Percentiles rank a stretch among this genome's conserved stretches.
These are phyloP conservation scores for Mandrillus leucophaeus DNA, from an alignment of 2,113 vertebrate genomes.

Conservation along the genomic window DNA sequence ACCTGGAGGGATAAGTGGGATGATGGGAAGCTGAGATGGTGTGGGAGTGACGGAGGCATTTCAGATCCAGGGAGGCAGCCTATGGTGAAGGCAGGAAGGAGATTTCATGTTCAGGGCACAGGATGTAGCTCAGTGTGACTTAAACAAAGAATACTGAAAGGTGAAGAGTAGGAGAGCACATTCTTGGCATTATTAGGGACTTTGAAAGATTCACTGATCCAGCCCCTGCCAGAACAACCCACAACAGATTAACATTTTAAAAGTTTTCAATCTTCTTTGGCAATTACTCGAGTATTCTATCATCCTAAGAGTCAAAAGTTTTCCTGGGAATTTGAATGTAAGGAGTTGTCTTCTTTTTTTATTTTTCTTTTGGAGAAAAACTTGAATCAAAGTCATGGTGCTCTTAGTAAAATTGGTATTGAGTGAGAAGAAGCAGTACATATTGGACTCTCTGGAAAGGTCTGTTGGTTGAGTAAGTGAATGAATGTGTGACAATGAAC, in stretches of 20 bases:
- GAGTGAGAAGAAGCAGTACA: not conserved
- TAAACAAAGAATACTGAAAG: not conserved
- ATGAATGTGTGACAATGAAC: not conserved
- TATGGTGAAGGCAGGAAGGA: not conserved
- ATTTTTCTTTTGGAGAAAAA: not conserved
- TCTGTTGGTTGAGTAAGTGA: not conserved
- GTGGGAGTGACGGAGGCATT: not conserved
- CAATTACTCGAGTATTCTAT: not conserved
- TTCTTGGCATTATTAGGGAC: not conserved
- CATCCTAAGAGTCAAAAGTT: not conserved
- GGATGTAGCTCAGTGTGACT: not conserved
- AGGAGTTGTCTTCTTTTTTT: not conserved
- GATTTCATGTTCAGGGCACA: not conserved
- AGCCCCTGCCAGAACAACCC: not conserved
- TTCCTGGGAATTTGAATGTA: conserved; percentile 6
- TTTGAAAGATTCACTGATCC: not conserved
- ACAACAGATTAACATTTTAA: not conserved
- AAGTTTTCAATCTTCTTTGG: not conserved
- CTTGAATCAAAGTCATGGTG: not conserved
- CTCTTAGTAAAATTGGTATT: not conserved
- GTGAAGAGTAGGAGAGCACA: not conserved
- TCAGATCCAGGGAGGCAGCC: not conserved
- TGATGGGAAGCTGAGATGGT: not conserved
- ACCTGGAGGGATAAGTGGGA: not conserved
- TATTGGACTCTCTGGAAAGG: not conserved